Percentiles rank a stretch among this genome's conserved stretches.
These are phyloP conservation scores for Pseudopodoces humilis DNA, from an alignment of 2,113 vertebrate genomes.

Conservation along the genomic window DNA sequence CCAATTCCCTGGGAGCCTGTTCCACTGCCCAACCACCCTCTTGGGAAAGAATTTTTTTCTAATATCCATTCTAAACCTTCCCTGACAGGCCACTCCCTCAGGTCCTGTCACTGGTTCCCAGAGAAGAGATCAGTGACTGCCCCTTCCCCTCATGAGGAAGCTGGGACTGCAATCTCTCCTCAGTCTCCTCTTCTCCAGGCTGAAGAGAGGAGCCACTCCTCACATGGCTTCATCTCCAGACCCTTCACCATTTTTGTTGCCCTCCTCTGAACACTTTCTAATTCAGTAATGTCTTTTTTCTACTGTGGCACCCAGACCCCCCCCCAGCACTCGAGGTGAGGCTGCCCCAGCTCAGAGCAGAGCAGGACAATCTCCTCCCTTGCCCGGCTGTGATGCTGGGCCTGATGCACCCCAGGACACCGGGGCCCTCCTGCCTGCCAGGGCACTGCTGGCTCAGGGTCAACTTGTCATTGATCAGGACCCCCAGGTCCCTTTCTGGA, in stretches of 20 bases:
- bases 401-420: rapidly evolving
- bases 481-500: rapidly evolving
- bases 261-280: neutral
- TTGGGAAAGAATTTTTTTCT: neutral
- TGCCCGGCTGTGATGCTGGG: rapidly evolving
- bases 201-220: neutral
- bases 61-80: neutral
- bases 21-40: neutral
- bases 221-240: rapidly evolving
- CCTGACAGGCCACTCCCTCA: rapidly evolving
- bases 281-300: neutral
- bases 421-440: neutral
- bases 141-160: too few species aligned
- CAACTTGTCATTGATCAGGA: rapidly evolving
- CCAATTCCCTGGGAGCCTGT: neutral
- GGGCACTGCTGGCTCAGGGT: too few species aligned
- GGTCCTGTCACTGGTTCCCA: neutral
- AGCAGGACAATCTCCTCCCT: neutral
- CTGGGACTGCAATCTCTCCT: neutral
- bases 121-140: neutral
- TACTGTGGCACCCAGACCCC: rapidly evolving
- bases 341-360: neutral
- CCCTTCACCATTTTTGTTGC: rapidly evolving
- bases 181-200: neutral
- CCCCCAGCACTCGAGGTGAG: neutral